These are phyloP conservation scores for Meteorus cinctellus DNA, from an alignment of 2,888 invertebrate genomes.

Conservation along the genomic window DNA sequence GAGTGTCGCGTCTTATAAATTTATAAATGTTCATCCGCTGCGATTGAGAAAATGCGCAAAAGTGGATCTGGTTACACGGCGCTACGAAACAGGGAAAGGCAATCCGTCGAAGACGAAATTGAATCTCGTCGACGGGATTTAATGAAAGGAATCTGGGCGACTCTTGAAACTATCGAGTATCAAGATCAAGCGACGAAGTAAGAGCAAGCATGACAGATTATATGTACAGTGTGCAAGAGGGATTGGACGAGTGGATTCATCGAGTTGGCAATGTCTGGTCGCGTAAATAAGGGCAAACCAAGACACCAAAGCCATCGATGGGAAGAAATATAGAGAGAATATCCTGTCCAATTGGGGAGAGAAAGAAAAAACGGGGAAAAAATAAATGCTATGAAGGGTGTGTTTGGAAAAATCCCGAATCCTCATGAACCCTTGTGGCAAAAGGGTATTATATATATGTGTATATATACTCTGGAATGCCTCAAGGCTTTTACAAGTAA, in stretches of 20 bases:
- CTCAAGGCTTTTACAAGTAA: constrained; percentile 37
- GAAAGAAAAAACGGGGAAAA: constrained; percentile 3
- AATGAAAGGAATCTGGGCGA: constrained; percentile 60
- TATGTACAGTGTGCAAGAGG: neutral
- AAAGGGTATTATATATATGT: neutral
- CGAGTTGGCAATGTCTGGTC: constrained; percentile 3
- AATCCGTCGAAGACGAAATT: constrained; percentile 68
- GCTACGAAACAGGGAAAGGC: constrained; percentile 68
- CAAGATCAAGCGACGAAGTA: constrained; percentile 49
- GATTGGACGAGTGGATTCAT: neutral
- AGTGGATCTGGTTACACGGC: constrained; percentile 67
- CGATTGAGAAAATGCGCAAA: constrained; percentile 52
- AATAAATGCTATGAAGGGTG: constrained; percentile 1
- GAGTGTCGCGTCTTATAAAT: neutral
- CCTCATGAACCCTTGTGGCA: constrained; percentile 16
- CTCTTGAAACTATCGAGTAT: constrained; percentile 53
- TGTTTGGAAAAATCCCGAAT: constrained; percentile 11
- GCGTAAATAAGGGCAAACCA: constrained; percentile 6
- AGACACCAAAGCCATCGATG: neutral
- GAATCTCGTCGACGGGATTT: constrained; percentile 66
- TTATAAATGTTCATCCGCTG: neutral
- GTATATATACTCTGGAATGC: constrained; percentile 21
- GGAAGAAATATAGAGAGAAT: neutral
- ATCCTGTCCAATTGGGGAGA: neutral
- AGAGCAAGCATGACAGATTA: constrained; percentile 52